These are phyloP conservation scores for Coilia nasus DNA, from an alignment of 2,797 vertebrate genomes.

Conservation along the genomic window DNA sequence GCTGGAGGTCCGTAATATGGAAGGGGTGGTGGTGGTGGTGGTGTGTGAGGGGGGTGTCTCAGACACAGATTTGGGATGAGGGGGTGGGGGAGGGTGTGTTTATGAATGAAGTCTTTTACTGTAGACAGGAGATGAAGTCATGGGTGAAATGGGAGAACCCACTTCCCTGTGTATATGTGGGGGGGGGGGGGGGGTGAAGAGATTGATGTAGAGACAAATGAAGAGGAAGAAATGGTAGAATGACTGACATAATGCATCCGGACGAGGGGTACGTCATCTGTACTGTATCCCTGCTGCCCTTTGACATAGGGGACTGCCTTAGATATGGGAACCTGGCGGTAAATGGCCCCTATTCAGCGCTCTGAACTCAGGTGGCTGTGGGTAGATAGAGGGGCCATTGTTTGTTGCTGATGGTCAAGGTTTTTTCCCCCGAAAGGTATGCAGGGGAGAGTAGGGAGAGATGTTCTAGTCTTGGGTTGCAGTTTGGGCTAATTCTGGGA, in stretches of 20 bases:
- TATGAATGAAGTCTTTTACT: slow-evolving; percentile 73
- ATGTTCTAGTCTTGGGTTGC: slow-evolving; percentile 17
- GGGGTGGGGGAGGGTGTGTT: slow-evolving; percentile 61
- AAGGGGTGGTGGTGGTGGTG: neutral
- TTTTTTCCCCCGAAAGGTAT: neutral
- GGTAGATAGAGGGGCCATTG: neutral
- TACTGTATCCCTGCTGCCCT: neutral
- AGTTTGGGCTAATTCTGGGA: neutral
- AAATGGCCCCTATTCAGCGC: slow-evolving; percentile 5
- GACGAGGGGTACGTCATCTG: neutral
- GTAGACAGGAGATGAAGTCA: slow-evolving; percentile 76
- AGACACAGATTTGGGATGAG: neutral
- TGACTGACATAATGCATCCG: neutral
- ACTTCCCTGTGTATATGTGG: slow-evolving; percentile 29
- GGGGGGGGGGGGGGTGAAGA: neutral
- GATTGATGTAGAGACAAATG: neutral
- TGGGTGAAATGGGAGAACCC: slow-evolving; percentile 66
- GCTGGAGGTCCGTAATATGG: slow-evolving; percentile 17
- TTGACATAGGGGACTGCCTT: neutral
- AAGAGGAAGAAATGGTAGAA: neutral
- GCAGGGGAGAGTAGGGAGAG: neutral
- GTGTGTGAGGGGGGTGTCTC: neutral
- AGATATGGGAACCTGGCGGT: neutral
- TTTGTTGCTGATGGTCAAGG: neutral
- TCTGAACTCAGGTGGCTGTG: neutral